phyloP scores from a whole-genome alignment of 2,113 vertebrate genomes.

The Cebidichthys violaceus region DNA sequence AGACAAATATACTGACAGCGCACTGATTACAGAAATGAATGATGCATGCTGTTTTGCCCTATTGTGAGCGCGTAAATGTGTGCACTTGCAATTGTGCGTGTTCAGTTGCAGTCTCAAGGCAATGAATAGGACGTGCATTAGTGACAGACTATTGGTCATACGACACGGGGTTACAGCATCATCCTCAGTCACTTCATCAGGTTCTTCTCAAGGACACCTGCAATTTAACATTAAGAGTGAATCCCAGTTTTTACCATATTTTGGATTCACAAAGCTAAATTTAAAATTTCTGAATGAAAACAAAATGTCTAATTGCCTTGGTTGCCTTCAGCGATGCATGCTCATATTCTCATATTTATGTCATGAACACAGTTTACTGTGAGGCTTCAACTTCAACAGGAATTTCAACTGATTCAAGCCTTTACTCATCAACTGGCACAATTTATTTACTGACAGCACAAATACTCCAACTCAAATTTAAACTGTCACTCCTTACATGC shows the following conservation, averaged over 20 bases:
- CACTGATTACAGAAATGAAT: constrained; percentile 69
- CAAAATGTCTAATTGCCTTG: neutral
- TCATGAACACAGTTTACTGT: neutral
- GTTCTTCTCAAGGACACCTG: constrained; percentile 35
- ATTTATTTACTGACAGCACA: neutral
- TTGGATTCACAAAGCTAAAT: neutral
- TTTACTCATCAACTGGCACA: neutral
- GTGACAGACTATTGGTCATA: constrained; percentile 53
- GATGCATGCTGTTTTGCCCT: constrained; percentile 48
- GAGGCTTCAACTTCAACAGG: neutral
- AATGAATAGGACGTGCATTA: constrained; percentile 61
- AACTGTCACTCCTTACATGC: neutral
- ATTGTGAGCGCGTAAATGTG: constrained; percentile 23
- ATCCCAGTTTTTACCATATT: neutral
- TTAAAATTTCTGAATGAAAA: neutral
- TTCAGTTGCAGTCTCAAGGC: constrained; percentile 21
- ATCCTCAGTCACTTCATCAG: constrained; percentile 30
- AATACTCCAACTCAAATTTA: neutral
- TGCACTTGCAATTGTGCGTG: constrained; percentile 21
- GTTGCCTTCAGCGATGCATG: neutral
- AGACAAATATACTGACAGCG: constrained; percentile 63
- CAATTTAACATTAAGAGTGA: neutral
- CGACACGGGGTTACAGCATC: constrained; percentile 47
- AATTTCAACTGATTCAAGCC: neutral
- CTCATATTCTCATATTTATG: neutral